Percentiles rank a stretch among this genome's conserved stretches.
These are phyloP conservation scores for Drosophila formosana DNA, from an alignment of 2,888 invertebrate species.

Conservation along the genomic window DNA sequence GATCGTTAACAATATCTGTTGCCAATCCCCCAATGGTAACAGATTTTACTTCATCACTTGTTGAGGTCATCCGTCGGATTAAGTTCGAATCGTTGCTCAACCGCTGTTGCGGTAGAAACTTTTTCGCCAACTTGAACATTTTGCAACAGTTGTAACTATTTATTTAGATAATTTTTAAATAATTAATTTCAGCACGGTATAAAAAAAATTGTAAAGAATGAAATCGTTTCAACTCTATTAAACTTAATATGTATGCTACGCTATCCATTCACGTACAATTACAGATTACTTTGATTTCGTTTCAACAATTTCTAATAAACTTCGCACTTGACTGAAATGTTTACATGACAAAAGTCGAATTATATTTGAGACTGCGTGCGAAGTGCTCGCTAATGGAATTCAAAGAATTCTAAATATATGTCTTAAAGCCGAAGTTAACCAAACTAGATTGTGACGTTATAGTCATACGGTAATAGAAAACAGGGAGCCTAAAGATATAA, in stretches of 20 bases:
- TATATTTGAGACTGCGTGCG: constrained; percentile 7
- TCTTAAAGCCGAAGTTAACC: neutral
- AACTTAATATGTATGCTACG: neutral
- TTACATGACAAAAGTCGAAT: constrained; percentile 33
- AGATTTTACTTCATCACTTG: constrained; percentile 80
- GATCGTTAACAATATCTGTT: constrained; percentile 76
- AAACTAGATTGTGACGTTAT: neutral
- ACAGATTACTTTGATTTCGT: constrained; percentile 26
- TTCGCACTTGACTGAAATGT: constrained; percentile 49
- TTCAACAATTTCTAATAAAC: constrained; percentile 28
- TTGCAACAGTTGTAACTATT: constrained; percentile 32
- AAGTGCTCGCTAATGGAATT: neutral
- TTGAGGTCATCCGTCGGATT: constrained; percentile 71
- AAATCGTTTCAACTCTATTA: neutral
- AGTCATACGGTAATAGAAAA: neutral
- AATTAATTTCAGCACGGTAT: neutral
- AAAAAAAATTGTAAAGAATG: neutral
- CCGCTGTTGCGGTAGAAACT: constrained; percentile 60
- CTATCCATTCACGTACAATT: constrained; percentile 6
- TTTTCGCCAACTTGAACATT: constrained; percentile 77
- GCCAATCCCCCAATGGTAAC: constrained; percentile 78
- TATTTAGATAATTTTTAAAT: constrained; percentile 2
- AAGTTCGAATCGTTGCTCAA: constrained; percentile 27
- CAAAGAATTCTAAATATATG: neutral
- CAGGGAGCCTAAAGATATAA: too few species aligned